phyloP scores from a whole-genome alignment of 92 coral and sea anemone species.

The Porites divaricata region DNA sequence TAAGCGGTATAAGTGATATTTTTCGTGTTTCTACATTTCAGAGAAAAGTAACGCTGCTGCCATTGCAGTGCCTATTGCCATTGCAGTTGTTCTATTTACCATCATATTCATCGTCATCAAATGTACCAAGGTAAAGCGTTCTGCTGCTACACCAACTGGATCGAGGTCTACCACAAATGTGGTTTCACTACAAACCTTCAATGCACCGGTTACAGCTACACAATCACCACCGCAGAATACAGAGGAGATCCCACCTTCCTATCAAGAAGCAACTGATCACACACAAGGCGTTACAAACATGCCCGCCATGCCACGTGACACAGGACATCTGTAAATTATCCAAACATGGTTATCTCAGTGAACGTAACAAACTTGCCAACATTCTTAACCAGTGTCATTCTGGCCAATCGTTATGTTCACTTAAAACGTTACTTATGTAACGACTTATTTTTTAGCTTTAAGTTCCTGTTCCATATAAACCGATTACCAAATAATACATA shows the following conservation, averaged over 20 bases:
- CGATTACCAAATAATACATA: no score
- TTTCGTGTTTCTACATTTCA: not conserved
- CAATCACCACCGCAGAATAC: not conserved
- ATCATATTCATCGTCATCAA: constrained; percentile 23
- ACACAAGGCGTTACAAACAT: constrained; percentile 12
- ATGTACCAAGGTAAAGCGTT: constrained; percentile 22
- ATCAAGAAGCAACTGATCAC: not conserved
- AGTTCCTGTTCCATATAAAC: no score
- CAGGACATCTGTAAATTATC: not conserved
- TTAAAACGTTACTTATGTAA: no score
- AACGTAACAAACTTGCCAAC: no score
- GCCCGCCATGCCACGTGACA: not conserved
- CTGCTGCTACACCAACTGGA: constrained; percentile 5
- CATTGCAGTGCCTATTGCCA: constrained; percentile 26
- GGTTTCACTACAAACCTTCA: constrained; percentile 9
- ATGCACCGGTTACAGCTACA: not conserved
- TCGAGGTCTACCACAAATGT: not conserved
- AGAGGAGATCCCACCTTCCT: not conserved
- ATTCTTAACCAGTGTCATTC: no score
- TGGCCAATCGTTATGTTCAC: no score
- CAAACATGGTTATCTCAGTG: not conserved
- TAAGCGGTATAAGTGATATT: no score
- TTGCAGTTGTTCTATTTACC: constrained; percentile 30
- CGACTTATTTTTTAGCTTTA: no score
- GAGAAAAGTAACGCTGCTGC: not conserved